phyloP scores from a whole-genome alignment of 2,888 invertebrate species.

The Tholera decimalis region DNA sequence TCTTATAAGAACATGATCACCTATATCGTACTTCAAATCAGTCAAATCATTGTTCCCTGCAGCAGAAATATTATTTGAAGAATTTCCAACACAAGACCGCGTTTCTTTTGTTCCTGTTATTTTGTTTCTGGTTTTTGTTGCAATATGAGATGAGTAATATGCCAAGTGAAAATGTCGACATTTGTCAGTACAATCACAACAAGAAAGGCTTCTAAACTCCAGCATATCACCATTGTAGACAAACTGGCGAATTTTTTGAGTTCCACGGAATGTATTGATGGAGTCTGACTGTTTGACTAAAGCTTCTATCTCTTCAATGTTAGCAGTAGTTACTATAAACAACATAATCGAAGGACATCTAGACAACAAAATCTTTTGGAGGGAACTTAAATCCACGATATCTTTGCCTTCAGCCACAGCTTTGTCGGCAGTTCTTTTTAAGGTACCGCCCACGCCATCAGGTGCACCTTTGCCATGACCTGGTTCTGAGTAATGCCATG shows the following conservation, averaged over 20 bases:
- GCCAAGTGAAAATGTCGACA: too few species aligned
- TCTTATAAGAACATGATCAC: too few species aligned
- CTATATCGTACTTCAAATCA: too few species aligned
- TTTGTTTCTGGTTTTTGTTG: too few species aligned
- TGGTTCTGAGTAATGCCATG: slow-evolving; percentile 74
- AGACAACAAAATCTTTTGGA: slow-evolving; percentile 1
- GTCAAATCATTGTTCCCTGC: too few species aligned
- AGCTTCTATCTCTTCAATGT: background rate
- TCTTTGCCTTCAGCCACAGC: slow-evolving; percentile 46
- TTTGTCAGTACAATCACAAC: slow-evolving; percentile 1
- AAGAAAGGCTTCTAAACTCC: slow-evolving; percentile 5
- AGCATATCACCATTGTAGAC: background rate
- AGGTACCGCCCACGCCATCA: slow-evolving; percentile 73
- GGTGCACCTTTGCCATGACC: slow-evolving; percentile 72
- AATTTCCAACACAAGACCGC: too few species aligned
- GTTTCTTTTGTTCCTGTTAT: too few species aligned
- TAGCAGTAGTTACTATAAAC: slow-evolving; percentile 4
- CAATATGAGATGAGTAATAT: too few species aligned
- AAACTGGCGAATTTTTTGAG: slow-evolving; percentile 8
- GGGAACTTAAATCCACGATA: slow-evolving; percentile 19
- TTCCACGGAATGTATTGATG: slow-evolving; percentile 7
- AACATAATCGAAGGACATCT: slow-evolving; percentile 6
- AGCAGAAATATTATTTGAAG: too few species aligned
- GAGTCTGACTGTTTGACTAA: slow-evolving; percentile 1
- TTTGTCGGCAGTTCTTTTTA: slow-evolving; percentile 67